Evolutionary conservation across 2,113 vertebrate genomes (phyloP), one percentile per base, ranked within the genome.

Genomic region (Neolamprologus caudopunctatus): DNA sequence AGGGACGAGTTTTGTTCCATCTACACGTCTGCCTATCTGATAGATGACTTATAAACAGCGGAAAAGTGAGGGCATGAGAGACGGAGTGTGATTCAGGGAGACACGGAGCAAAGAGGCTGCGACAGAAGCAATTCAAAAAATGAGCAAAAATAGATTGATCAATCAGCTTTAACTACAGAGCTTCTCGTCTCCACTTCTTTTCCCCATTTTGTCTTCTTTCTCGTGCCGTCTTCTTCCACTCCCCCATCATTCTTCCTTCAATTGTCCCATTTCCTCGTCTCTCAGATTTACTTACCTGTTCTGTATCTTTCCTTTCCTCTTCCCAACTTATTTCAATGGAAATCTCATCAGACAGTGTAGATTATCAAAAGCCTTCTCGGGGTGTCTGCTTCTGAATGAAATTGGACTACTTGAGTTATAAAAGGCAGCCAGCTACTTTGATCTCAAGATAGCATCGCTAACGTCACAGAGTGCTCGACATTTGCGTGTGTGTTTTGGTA

Each of bases 401-500:
- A 91, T 47, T 45, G 63, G 71, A 83, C 83, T 61, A 66, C 86
- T 85, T 19, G 84, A 87, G 81, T 47, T 92, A 82, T 82, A 87
- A 89, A 86, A 87, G 71, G 79, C 33, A 66, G 35, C 4, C n/a
- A 2, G 50, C 37, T 9, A 42, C 87, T 90, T 84, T 90, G 90
- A 91, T 89, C 85, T 82, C 5, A 2, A 80, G 85, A 89, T 80
- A 33, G 35, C 75, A 35, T 87, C n/a, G 8, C 57, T 26, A 31
- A 40, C 84, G 47, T 86, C 85, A 55, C 45, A 42, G 40, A 8
- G 21, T 3, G 17, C 54, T 63, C 21, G 2, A 53, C 50, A 42
- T 81, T 35, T 58, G 54, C 21, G 8, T 37, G 13, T 53, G 35
- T 82, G 68, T 58, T 54, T 73, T 19, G n/a, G 85, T 19, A 31